Conservation (phyloP, 2,797 vertebrate genomes). For the Trematomus bernacchii region DNA sequence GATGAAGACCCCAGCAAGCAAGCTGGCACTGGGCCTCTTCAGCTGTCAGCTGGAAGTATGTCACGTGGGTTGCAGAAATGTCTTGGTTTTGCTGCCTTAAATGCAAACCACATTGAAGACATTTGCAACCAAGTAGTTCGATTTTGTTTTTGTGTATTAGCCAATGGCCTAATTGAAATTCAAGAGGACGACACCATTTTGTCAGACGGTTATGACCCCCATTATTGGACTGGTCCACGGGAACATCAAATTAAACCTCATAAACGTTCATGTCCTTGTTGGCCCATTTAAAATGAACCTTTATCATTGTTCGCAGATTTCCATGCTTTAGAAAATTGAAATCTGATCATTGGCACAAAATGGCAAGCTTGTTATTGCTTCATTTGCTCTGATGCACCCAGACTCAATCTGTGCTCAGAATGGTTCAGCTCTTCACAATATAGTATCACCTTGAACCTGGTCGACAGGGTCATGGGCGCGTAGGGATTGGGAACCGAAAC, state of each 20-base stretch:
- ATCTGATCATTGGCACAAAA: conserved; percentile 16
- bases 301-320: not conserved
- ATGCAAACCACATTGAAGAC: too few relatives aligned
- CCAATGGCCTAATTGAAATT: not conserved
- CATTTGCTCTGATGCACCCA: not conserved
- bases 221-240: not conserved
- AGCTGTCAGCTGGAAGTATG: conserved; percentile 30
- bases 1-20: conserved; percentile 53
- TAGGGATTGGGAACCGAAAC: too few relatives aligned
- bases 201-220: not conserved
- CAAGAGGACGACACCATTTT: not conserved
- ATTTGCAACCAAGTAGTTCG: not conserved
- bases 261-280: not conserved
- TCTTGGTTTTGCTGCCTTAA: not conserved
- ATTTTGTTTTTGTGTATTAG: not conserved
- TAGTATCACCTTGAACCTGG: conserved; percentile 1
- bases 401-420: not conserved
- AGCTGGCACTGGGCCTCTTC: conserved; percentile 30
- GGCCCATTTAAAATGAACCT: not conserved
- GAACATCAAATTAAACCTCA: not conserved
- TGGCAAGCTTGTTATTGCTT: not conserved
- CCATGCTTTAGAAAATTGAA: conserved; percentile 24
- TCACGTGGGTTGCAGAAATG: not conserved
- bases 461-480: not conserved
- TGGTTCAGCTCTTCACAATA: not conserved